These are phyloP conservation scores for Tholera decimalis DNA, from an alignment of 2,888 invertebrate genomes.

Conservation along the genomic window DNA sequence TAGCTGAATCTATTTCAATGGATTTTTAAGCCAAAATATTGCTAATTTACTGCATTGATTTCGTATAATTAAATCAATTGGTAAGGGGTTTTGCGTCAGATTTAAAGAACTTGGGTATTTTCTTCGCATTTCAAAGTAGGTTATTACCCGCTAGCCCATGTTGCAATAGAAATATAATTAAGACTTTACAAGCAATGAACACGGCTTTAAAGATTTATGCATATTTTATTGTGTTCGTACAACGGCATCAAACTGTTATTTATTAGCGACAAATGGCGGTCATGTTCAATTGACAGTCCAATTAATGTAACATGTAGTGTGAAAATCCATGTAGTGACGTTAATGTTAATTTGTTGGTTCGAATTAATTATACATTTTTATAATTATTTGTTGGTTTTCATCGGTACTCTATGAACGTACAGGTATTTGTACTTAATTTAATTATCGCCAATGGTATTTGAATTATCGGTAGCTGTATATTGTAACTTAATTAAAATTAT, in stretches of 20 bases:
- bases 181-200: slow-evolving; percentile 20
- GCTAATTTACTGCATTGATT: slow-evolving; percentile 12
- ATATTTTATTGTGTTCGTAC: slow-evolving; percentile 42
- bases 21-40: slow-evolving; percentile 27
- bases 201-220: slow-evolving; percentile 26
- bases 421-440: slow-evolving; percentile 13
- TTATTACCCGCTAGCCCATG: background rate
- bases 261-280: slow-evolving; percentile 50
- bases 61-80: slow-evolving; percentile 25
- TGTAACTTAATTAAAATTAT: background rate
- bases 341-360: slow-evolving; percentile 28
- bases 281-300: slow-evolving; percentile 40
- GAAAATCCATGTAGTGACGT: slow-evolving; percentile 27
- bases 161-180: slow-evolving; percentile 26
- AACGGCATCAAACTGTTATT: slow-evolving; percentile 38
- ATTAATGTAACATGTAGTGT: slow-evolving; percentile 49
- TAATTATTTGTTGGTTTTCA: slow-evolving; percentile 8
- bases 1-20: slow-evolving; percentile 22
- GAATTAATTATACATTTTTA: slow-evolving; percentile 31
- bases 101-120: background rate
- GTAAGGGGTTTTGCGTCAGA: background rate
- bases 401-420: background rate
- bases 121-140: slow-evolving; percentile 3
- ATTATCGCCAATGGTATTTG: background rate
- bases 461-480: slow-evolving; percentile 2